Evolutionary conservation across 2,113 vertebrate species (phyloP).

Genomic region (Pantherophis guttatus): DNA sequence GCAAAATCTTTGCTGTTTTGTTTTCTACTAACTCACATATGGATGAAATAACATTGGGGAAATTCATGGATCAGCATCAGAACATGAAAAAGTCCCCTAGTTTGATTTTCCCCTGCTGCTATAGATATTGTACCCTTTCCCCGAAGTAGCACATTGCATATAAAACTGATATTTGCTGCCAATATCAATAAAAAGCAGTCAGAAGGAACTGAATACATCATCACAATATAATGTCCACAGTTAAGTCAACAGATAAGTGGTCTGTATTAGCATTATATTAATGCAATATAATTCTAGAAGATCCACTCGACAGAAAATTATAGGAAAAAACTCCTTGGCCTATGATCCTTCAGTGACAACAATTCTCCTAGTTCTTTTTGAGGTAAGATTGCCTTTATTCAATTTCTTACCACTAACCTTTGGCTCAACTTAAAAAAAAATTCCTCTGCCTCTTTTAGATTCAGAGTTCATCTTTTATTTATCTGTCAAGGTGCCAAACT

Average conservation of each 20-base stretch:
- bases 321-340: not conserved
- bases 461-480: constrained; percentile 1
- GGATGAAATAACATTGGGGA: not conserved
- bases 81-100: not conserved
- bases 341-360: not conserved
- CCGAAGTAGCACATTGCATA: not conserved
- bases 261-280: not conserved
- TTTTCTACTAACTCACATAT: not conserved
- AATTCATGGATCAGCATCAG: not conserved
- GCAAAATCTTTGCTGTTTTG: not conserved
- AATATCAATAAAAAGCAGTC: not conserved
- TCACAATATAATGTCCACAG: not conserved
- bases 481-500: not conserved
- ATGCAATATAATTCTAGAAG: not conserved
- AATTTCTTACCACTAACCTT: not conserved
- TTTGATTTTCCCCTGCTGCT: not conserved
- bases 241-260: not conserved
- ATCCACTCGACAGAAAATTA: not conserved
- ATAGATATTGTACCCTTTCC: not conserved
- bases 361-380: not conserved
- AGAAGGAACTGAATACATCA: not conserved
- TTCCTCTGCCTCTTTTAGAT: constrained; percentile 1
- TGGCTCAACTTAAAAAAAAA: constrained; percentile 14
- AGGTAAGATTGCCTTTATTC: constrained; percentile 18
- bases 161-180: not conserved